Conservation (phyloP, 2,797 vertebrate species). For the Tangara arthus region DNA sequence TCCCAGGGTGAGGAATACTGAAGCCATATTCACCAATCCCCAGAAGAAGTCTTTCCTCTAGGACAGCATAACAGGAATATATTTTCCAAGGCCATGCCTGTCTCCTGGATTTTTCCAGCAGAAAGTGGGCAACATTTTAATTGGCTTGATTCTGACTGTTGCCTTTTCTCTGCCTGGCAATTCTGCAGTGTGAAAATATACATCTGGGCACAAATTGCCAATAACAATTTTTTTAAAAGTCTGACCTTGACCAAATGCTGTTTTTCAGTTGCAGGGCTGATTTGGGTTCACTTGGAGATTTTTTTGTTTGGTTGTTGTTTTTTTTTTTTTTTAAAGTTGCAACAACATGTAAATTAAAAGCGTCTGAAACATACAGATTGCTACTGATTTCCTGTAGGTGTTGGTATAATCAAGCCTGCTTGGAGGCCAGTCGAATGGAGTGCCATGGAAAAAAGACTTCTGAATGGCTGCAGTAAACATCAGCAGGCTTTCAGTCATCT, state of each 20-base stretch:
- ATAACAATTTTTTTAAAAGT: accelerated
- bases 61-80: neutral
- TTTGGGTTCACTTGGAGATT: neutral
- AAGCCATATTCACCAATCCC: neutral
- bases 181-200: neutral
- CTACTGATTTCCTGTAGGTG: neutral
- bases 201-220: neutral
- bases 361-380: neutral
- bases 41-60: neutral
- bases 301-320: neutral
- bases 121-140: neutral
- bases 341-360: neutral
- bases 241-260: neutral
- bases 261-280: neutral
- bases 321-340: neutral
- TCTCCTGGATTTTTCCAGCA: neutral
- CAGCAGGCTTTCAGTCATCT: neutral
- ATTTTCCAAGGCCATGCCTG: neutral
- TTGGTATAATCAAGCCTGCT: neutral
- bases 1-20: neutral
- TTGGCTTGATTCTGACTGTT: neutral
- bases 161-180: neutral
- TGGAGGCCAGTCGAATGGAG: neutral
- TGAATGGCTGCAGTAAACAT: neutral
- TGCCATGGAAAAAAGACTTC: neutral